phyloP scores from a whole-genome alignment of 2,113 vertebrate species.

The Zingel zingel region DNA sequence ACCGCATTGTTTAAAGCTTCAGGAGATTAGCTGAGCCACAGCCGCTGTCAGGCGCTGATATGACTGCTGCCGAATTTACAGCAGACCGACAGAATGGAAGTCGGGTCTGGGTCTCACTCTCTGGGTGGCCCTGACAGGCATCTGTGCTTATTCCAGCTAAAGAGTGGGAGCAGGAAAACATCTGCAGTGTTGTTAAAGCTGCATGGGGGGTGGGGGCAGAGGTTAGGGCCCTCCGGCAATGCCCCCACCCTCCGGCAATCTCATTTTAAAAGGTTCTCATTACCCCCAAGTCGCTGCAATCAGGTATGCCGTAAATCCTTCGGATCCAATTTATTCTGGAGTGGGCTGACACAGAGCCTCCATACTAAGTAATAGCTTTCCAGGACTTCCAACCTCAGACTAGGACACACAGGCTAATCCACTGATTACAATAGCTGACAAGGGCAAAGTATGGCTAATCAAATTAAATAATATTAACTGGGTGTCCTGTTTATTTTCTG shows the following conservation, averaged over 20 bases:
- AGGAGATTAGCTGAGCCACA: conserved; percentile 69
- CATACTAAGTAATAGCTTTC: conserved; percentile 41
- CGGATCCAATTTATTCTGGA: conserved; percentile 67
- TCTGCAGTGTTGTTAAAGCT: conserved; percentile 49
- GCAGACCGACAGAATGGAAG: conserved; percentile 36
- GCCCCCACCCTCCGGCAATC: conserved; percentile 66
- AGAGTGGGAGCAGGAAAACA: conserved; percentile 42
- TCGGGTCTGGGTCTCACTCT: conserved; percentile 33
- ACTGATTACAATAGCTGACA: conserved; percentile 47
- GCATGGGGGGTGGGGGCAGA: conserved; percentile 17
- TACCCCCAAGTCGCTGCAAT: conserved; percentile 55
- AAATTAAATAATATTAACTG: conserved; percentile 13
- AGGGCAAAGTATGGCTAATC: conserved; percentile 11
- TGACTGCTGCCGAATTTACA: conserved; percentile 54
- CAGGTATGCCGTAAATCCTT: conserved; percentile 68
- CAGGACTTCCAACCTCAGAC: conserved; percentile 21
- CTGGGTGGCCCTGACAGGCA: conserved; percentile 57
- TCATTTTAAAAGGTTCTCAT: conserved; percentile 73
- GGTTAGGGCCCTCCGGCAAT: conserved; percentile 45
- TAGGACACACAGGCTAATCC: conserved; percentile 23
- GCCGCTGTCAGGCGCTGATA: conserved; percentile 67
- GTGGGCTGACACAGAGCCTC: conserved; percentile 45
- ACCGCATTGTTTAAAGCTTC: conserved; percentile 71
- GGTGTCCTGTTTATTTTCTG: conserved; percentile 27
- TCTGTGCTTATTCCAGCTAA: conserved; percentile 61